phyloP scores from a whole-genome alignment of 2,113 vertebrate species.

The Boleophthalmus pectinirostris region DNA sequence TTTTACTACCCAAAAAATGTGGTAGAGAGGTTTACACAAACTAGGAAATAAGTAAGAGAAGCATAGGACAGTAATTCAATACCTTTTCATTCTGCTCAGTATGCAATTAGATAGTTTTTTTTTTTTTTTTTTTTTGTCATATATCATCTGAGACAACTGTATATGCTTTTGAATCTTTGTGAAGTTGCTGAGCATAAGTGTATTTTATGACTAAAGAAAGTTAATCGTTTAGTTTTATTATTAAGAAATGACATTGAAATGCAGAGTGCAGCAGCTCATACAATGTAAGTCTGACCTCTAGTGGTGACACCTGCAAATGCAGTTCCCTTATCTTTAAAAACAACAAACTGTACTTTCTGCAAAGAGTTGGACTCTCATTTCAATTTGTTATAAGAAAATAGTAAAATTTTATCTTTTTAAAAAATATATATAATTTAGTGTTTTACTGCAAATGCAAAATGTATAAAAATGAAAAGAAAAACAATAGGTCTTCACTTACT shows the following conservation, averaged over 20 bases:
- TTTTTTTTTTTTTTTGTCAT: too few relatives aligned
- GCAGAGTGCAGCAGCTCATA: not conserved
- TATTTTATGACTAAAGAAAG: conserved; percentile 1
- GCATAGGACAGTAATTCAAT: conserved; percentile 1
- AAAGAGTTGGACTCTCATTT: too few relatives aligned
- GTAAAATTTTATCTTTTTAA: too few relatives aligned
- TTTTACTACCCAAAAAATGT: conserved; percentile 19
- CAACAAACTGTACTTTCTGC: too few relatives aligned
- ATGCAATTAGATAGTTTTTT: not conserved
- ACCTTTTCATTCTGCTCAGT: conserved; percentile 14
- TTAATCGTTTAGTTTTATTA: not conserved
- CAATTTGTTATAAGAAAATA: too few relatives aligned
- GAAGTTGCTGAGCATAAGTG: not conserved
- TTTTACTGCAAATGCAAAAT: not conserved
- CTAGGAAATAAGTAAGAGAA: conserved; percentile 17
- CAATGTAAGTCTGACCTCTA: conserved; percentile 55
- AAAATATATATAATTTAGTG: not conserved
- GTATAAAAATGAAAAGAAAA: not conserved
- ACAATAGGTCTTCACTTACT: conserved; percentile 76
- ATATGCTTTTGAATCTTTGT: not conserved
- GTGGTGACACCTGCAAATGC: conserved; percentile 32
- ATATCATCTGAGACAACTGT: too few relatives aligned
- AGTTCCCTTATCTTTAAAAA: not conserved
- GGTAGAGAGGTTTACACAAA: conserved; percentile 25
- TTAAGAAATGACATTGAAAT: not conserved